Evolutionary conservation across 1,140 invertebrate species (phyloP), one percentile per base, ranked within the genome.

Genomic region (Tetramorium parvispinum): DNA sequence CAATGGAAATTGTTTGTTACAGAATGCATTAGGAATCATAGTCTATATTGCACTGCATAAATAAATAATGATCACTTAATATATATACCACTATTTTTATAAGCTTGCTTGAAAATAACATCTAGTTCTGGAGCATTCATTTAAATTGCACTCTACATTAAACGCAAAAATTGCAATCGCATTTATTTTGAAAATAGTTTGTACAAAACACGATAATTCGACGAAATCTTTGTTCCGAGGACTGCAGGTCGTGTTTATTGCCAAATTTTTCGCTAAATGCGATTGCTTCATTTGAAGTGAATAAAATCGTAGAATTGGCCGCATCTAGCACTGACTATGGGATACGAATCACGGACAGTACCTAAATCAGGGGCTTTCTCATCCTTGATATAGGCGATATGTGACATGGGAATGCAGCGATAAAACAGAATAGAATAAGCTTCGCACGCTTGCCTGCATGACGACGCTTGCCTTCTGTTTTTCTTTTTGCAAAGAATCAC

Each of bases 391-490:
- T 43, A 71, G 32, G 13, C 8, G 5, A n/a, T 59, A n/a, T 5
- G n/a, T 27, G 53, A 71, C 13, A 43, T 8, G 27, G 43, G 18
- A 55, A 73, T 21, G 68, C 66, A 46, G 53, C 79, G 53, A 40
- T 59, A 57, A 37, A 57, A 78, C 3, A 78, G 49, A 24, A 89
- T 93, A 93, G 89, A 76, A 81, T 93, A 95, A 95, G 94, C 94
- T 94, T 95, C 86, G 94, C 94, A 94, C 94, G 94, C 93, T 86
- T 93, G 77, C 77, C 89, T 94, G 94, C 94, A 95, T 94, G 94
- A 94, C 91, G 88, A 92, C 83, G 94, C 94, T 95, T 94, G 93
- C 93, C 94, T 94, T 94, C 86, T 94, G 92, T 95, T 95, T 95
- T 57, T 83, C 68, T 95, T 94, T 83, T 75, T 73, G 92, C 93